phyloP scores from a whole-genome alignment of 2,888 invertebrate genomes.

The Andrena minutula region DNA sequence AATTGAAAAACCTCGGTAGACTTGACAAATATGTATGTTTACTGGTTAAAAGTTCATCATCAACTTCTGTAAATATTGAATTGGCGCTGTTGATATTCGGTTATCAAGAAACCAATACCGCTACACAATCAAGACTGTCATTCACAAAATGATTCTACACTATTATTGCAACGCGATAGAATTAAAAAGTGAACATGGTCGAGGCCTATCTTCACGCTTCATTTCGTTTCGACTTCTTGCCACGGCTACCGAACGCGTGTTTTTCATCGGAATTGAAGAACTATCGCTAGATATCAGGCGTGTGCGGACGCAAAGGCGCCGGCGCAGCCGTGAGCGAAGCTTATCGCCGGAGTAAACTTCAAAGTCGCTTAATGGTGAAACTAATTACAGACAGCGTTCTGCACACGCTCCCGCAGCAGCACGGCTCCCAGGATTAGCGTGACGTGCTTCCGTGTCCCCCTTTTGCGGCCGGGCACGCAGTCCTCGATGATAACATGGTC shows the following conservation, averaged over 20 bases:
- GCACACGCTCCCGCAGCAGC: constrained; percentile 56
- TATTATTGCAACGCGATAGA: neutral
- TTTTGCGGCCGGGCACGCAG: constrained; percentile 51
- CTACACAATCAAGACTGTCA: too few species aligned
- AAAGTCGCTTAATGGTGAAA: constrained; percentile 78
- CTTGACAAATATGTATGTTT: neutral
- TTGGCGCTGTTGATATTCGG: too few species aligned
- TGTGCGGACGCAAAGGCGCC: constrained; percentile 30
- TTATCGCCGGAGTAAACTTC: constrained; percentile 71
- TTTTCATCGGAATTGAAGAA: neutral
- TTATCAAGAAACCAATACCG: too few species aligned
- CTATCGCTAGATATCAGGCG: neutral
- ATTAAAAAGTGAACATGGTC: neutral
- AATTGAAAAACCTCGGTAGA: neutral
- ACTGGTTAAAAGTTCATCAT: too few species aligned
- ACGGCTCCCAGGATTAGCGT: constrained; percentile 64
- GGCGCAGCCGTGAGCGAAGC: constrained; percentile 35
- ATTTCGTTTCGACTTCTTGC: neutral
- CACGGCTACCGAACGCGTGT: neutral
- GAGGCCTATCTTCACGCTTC: neutral
- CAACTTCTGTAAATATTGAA: too few species aligned
- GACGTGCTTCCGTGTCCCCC: constrained; percentile 62
- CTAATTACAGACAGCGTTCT: constrained; percentile 77
- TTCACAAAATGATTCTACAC: neutral
- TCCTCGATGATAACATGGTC: constrained; percentile 63